phyloP scores from a whole-genome alignment of 2,888 invertebrate species.

The Odontocerum albicorne region DNA sequence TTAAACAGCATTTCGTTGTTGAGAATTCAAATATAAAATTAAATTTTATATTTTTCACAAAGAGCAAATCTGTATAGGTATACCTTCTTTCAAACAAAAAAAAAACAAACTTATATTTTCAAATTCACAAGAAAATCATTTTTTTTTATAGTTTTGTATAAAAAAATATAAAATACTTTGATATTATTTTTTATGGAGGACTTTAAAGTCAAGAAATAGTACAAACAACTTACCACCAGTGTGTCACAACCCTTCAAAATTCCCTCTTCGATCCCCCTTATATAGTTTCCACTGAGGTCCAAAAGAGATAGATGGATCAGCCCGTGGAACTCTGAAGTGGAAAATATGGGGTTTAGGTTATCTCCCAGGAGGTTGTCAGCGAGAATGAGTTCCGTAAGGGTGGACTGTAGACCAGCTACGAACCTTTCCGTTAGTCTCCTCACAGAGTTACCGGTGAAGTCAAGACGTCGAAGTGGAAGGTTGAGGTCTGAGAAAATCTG shows the following conservation, averaged over 20 bases:
- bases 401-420: slow-evolving; percentile 65
- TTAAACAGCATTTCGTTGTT: too few relatives aligned
- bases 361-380: slow-evolving; percentile 86
- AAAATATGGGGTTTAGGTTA: slow-evolving; percentile 87
- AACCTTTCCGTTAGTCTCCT: slow-evolving; percentile 76
- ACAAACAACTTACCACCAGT: slow-evolving; percentile 59
- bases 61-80: too few relatives aligned
- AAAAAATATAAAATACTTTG: too few relatives aligned
- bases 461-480: slow-evolving; percentile 72
- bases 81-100: too few relatives aligned
- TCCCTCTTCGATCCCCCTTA: slow-evolving; percentile 83
- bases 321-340: slow-evolving; percentile 80
- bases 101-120: too few relatives aligned
- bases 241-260: slow-evolving; percentile 80
- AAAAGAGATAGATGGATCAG: slow-evolving; percentile 70
- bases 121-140: too few relatives aligned
- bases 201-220: neutral
- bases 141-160: too few relatives aligned
- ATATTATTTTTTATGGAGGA: neutral
- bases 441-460: slow-evolving; percentile 81
- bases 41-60: too few relatives aligned
- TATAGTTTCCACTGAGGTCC: slow-evolving; percentile 79
- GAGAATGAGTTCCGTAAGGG: slow-evolving; percentile 70
- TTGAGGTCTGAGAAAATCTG: slow-evolving; percentile 72
- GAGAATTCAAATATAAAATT: too few relatives aligned